A percentile compares a stretch with the other conserved stretches of the same genome.
Evolutionary conservation across 2,888 invertebrate genomes (phyloP).

Genomic region (Sturmia bella): DNA sequence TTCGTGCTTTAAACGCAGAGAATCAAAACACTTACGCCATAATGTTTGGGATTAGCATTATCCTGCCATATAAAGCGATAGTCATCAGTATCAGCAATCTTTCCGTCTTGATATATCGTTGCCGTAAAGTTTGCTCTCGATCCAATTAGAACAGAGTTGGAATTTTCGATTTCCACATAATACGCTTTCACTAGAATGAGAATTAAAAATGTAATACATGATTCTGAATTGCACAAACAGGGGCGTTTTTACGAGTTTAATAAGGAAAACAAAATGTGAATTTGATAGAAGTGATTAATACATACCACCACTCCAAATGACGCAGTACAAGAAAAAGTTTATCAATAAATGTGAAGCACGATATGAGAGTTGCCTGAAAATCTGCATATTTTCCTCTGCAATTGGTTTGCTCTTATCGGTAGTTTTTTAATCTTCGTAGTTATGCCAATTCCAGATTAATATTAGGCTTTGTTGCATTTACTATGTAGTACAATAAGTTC

Average conservation of each 20-base stretch:
- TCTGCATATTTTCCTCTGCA: slow-evolving; percentile 51
- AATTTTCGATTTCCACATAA: slow-evolving; percentile 84
- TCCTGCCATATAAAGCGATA: slow-evolving; percentile 86
- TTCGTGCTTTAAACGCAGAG: too few species aligned
- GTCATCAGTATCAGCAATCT: slow-evolving; percentile 78
- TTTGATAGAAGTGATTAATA: slow-evolving; percentile 44
- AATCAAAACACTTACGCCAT: slow-evolving; percentile 70
- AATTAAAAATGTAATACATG: not conserved
- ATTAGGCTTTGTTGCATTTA: not conserved
- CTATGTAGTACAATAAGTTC: not conserved
- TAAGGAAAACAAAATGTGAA: not conserved
- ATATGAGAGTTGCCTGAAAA: slow-evolving; percentile 54
- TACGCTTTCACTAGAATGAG: slow-evolving; percentile 72
- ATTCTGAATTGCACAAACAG: slow-evolving; percentile 10
- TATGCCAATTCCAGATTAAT: slow-evolving; percentile 16
- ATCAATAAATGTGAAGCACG: slow-evolving; percentile 60
- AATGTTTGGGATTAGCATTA: slow-evolving; percentile 80
- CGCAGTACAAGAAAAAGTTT: slow-evolving; percentile 67
- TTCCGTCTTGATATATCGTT: slow-evolving; percentile 74
- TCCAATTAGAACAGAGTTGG: slow-evolving; percentile 88
- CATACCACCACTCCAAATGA: slow-evolving; percentile 64
- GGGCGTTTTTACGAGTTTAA: slow-evolving; percentile 53
- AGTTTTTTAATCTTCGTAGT: not conserved
- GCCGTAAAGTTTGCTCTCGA: slow-evolving; percentile 86
- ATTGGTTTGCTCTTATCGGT: slow-evolving; percentile 7